These are phyloP conservation scores for Drosophila pegasa DNA, from an alignment of 2,888 invertebrate genomes.

Conservation along the genomic window DNA sequence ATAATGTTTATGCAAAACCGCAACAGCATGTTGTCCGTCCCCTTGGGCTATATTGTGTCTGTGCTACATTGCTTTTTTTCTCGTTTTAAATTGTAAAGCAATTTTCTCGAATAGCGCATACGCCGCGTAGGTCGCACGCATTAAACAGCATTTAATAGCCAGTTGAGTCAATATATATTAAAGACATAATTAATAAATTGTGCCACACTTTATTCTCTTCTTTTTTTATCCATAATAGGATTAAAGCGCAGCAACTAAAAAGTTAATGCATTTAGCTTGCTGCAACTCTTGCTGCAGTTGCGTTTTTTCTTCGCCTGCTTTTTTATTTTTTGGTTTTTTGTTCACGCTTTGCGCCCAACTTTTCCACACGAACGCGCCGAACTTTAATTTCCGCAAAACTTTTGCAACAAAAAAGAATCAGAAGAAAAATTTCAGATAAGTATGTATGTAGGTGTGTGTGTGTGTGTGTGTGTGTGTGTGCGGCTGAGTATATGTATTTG, in stretches of 20 bases:
- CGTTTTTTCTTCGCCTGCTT: slow-evolving; percentile 16
- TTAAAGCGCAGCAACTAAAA: slow-evolving; percentile 59
- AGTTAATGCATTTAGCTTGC: slow-evolving; percentile 63
- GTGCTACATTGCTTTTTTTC: background rate
- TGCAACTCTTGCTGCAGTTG: slow-evolving; percentile 10
- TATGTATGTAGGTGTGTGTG: background rate
- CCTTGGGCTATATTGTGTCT: slow-evolving; percentile 14
- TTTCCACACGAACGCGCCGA: slow-evolving; percentile 71
- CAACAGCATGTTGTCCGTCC: slow-evolving; percentile 17
- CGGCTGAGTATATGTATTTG: slow-evolving; percentile 4
- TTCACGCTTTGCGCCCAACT: slow-evolving; percentile 34
- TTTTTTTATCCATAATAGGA: slow-evolving; percentile 53
- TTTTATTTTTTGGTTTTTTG: slow-evolving; percentile 38
- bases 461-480: background rate
- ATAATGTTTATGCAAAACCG: slow-evolving; percentile 54
- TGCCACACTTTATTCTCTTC: slow-evolving; percentile 10
- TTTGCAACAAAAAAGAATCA: slow-evolving; percentile 43
- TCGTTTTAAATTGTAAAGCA: slow-evolving; percentile 36
- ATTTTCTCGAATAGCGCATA: slow-evolving; percentile 47
- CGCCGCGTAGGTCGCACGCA: slow-evolving; percentile 40
- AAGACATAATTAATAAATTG: slow-evolving; percentile 71
- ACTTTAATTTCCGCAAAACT: slow-evolving; percentile 73
- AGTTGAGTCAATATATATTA: slow-evolving; percentile 68
- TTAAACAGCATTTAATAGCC: slow-evolving; percentile 63
- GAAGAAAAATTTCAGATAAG: slow-evolving; percentile 20